Evolutionary conservation across 2,888 invertebrate genomes (phyloP), one percentile per base, ranked within the genome.

Genomic region (Quadroppia sp.): DNA sequence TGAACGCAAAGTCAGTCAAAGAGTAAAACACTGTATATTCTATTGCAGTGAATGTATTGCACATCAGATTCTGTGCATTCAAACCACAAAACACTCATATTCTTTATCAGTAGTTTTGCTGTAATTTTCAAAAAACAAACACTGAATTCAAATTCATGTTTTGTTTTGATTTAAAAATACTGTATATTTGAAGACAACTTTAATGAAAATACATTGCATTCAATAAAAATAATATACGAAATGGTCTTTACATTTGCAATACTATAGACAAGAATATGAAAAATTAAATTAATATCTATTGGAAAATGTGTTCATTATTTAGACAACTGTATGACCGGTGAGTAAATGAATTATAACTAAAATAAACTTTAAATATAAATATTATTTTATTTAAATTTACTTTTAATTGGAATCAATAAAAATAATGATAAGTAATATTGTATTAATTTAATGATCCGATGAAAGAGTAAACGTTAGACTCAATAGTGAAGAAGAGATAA

Each of bases 241-340:
- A 23, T 23, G n/a, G 20, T 11, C 23, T 23, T n/a, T 1, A 53
- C 13, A 53, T 25, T 23, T 53, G 0, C 53, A 23, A 23, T 23
- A 2, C 7, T 50, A 23, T 53, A 23, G 20, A 25, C 23, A 23
- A 25, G 13, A 53, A 20, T 23, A 53, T 53, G 53, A 23, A 1
- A 4, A 25, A 53, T 13, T 53, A 11, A 53, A 25, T 36, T 25
- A 9, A 53, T 53, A 23, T 23, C 11, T 53, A 1, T 23, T 25
- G 1, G 9, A 17, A 53, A 23, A 53, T 53, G 53, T 53, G 53
- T 53, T 25, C 53, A 23, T 25, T 53, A 53, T 13, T 53, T 23
- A 53, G 23, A 23, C 53, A 53, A 23, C 23, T 53, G 11, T 53
- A 53, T 53, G 23, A 53, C 53, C 20, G 53, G 53, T 53, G 53